phyloP scores from a whole-genome alignment of 2,797 vertebrate species.

The Oreochromis grahami region DNA sequence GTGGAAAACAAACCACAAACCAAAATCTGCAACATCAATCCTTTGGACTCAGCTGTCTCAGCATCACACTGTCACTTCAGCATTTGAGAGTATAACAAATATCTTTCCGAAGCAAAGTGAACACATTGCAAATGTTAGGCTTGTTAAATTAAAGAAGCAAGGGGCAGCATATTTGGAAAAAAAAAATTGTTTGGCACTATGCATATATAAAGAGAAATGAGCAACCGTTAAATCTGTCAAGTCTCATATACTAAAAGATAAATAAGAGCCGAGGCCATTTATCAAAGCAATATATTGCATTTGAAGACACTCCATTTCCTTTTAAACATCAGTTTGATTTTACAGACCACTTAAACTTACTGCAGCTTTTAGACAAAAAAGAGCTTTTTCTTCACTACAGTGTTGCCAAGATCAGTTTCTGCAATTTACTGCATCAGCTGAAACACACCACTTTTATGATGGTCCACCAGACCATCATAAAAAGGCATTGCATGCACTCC shows the following conservation, averaged over 20 bases:
- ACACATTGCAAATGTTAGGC: neutral
- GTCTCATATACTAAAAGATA: neutral
- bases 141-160: neutral
- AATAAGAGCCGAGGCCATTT: neutral
- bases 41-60: neutral
- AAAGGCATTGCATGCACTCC: constrained; percentile 32
- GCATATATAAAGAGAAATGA: neutral
- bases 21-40: neutral
- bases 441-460: constrained; percentile 30
- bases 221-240: neutral
- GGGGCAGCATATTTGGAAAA: neutral
- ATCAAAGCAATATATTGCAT: neutral
- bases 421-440: constrained; percentile 56
- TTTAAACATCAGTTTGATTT: neutral
- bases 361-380: neutral
- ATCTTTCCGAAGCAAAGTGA: neutral
- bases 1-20: neutral
- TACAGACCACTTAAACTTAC: neutral
- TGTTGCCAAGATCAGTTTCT: constrained; percentile 29
- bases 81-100: neutral
- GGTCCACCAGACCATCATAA: constrained; percentile 71
- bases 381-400: neutral
- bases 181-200: neutral
- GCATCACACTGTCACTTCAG: neutral
- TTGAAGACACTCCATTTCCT: neutral